Evolutionary conservation across 2,888 invertebrate species (phyloP).

Genomic region (Nymphalis polychloros): DNA sequence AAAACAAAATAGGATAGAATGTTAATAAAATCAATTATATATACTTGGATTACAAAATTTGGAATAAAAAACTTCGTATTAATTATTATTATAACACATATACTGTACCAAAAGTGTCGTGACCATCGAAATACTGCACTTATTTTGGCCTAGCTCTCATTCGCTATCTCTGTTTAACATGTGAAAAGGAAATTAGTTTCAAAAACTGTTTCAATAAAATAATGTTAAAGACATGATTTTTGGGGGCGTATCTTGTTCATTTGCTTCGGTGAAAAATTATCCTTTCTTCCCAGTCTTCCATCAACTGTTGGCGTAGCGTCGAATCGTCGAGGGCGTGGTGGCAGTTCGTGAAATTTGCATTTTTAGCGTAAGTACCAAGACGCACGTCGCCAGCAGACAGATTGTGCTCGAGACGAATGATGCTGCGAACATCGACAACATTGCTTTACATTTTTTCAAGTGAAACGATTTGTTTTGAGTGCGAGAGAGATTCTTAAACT

Average conservation of each 20-base stretch:
- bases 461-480: neutral
- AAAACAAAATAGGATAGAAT: no score
- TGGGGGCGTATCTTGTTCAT: constrained; percentile 74
- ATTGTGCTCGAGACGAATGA: constrained; percentile 73
- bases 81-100: no score
- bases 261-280: constrained; percentile 77
- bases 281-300: constrained; percentile 49
- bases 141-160: no score
- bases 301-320: constrained; percentile 52
- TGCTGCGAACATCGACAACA: constrained; percentile 47
- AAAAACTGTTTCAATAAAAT: no score
- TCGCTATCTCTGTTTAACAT: no score
- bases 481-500: neutral
- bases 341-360: constrained; percentile 76
- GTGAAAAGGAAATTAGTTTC: no score
- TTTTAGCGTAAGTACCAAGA: constrained; percentile 76
- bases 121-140: no score
- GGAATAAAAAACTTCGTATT: no score
- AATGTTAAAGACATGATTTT: constrained; percentile 52
- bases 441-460: constrained; percentile 11
- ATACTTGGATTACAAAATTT: no score
- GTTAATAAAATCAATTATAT: no score
- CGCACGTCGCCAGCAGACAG: constrained; percentile 73
- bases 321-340: constrained; percentile 67
- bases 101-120: no score